phyloP scores from a whole-genome alignment of 2,888 invertebrate species.

The Silvanus unidentatus region DNA sequence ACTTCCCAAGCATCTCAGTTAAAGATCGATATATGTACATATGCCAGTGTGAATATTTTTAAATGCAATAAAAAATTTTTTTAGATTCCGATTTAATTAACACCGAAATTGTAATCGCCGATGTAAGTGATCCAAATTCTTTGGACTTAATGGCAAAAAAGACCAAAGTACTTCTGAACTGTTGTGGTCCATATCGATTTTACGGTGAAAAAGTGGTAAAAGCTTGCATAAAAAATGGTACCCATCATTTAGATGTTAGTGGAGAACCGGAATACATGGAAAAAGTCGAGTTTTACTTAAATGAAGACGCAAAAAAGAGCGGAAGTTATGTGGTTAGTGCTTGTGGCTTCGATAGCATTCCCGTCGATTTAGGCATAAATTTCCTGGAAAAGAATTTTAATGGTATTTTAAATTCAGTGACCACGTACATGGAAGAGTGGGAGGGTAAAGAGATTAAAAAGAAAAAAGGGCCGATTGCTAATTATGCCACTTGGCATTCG shows the following conservation, averaged over 20 bases:
- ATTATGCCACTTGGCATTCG: conserved; percentile 89
- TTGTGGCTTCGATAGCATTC: conserved; percentile 91
- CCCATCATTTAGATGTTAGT: conserved; percentile 88
- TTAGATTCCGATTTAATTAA: conserved; percentile 24
- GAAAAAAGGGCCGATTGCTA: conserved; percentile 51
- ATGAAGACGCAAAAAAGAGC: conserved; percentile 65
- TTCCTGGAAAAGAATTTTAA: conserved; percentile 71
- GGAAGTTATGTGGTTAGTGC: conserved; percentile 82
- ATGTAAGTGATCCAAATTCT: conserved; percentile 67
- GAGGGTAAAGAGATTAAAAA: conserved; percentile 22
- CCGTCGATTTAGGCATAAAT: conserved; percentile 80
- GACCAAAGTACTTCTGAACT: conserved; percentile 78
- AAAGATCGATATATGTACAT: too few relatives aligned
- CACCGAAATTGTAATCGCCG: conserved; percentile 53
- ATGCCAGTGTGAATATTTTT: neutral
- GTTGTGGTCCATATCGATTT: conserved; percentile 85
- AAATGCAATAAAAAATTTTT: conserved; percentile 4
- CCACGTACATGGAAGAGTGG: conserved; percentile 56
- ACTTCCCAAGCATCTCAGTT: too few relatives aligned
- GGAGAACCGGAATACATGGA: conserved; percentile 73
- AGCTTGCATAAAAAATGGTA: conserved; percentile 69
- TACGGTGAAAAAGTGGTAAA: conserved; percentile 86
- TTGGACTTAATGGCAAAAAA: conserved; percentile 74
- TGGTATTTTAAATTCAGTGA: conserved; percentile 74
- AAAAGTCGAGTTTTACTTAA: conserved; percentile 64